Evolutionary conservation across 2,888 invertebrate species (phyloP), one percentile per base, ranked within the genome.

Genomic region (Exephanes ischioxanthus): DNA sequence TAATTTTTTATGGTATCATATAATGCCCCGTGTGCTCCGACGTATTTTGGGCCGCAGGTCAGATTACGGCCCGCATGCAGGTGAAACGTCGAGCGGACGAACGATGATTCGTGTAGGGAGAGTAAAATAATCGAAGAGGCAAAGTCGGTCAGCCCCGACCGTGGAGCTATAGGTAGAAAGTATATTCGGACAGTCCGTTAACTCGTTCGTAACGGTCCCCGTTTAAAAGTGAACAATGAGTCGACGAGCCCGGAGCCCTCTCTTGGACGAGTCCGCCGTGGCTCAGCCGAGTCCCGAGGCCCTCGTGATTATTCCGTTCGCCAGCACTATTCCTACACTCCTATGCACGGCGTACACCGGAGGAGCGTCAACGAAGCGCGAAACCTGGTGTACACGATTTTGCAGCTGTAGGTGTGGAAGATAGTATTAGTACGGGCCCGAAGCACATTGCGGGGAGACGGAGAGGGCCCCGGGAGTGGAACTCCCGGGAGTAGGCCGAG

Each of bases 401-500:
- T 70, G 72, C 66, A 67, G 48, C 14, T 58, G 53, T 63, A 55
- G 19, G 51, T 26, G 51, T n/a, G 7, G 48, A 70, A 37, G 26
- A 53, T 67, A 70, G 70, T 70, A 45, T 70, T 51, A 33, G 45
- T 61, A 30, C 41, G 72, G 76, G 73, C 26, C 30, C 51, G 61
- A 22, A 14, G 67, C 53, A 83, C 63, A 83, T 67, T 37, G 66
- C 30, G 76, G 67, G 77, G 37, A 81, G 61, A 61, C 67, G 72
- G 63, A 53, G 51, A 83, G 72, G 55, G n/a, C n/a, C 53, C 45
- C 53, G 51, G 22, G 68, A 81, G 83, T 72, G 71, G 73, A 55
- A 75, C 80, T 73, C 58, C 63, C 80, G 84, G 51, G 84, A 88
- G 87, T 88, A 87, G 88, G 88, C 87, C 87, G 85, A 87, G 75